phyloP scores from a whole-genome alignment of 35 echinoderm and acorn worm genomes.

The Ophiothrix spiculata region DNA sequence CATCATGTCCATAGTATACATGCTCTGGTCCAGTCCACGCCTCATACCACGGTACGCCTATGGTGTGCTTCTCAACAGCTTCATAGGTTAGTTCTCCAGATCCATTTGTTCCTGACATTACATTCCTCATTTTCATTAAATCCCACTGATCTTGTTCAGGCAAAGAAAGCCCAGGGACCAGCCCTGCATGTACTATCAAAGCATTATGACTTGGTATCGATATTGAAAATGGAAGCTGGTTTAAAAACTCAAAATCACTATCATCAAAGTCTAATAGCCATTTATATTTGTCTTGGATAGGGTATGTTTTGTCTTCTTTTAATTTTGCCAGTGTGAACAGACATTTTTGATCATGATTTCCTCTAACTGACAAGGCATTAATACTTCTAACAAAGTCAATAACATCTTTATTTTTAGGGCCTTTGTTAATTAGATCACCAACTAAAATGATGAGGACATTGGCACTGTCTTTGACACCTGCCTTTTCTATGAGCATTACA shows the following conservation, averaged over 20 bases:
- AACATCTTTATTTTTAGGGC: slow-evolving; percentile 64
- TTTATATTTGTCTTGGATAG: slow-evolving; percentile 7
- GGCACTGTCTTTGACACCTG: slow-evolving; percentile 13
- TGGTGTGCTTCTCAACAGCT: background rate
- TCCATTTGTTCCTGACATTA: slow-evolving; percentile 19
- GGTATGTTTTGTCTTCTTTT: slow-evolving; percentile 31
- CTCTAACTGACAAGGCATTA: slow-evolving; percentile 40
- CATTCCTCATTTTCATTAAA: slow-evolving; percentile 61
- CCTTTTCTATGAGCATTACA: slow-evolving; percentile 31
- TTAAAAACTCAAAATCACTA: slow-evolving; percentile 30
- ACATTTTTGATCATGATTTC: slow-evolving; percentile 59
- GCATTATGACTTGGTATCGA: slow-evolving; percentile 52
- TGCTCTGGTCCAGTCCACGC: slow-evolving; percentile 56
- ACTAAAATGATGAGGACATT: slow-evolving; percentile 45
- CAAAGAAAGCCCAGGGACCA: slow-evolving; percentile 46
- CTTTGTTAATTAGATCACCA: slow-evolving; percentile 72
- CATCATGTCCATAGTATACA: slow-evolving; percentile 73
- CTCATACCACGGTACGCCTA: slow-evolving; percentile 35
- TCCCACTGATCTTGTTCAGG: slow-evolving; percentile 30
- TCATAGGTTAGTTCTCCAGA: background rate
- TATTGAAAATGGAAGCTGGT: slow-evolving; percentile 57
- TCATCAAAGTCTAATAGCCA: slow-evolving; percentile 31
- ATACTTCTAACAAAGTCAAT: slow-evolving; percentile 22
- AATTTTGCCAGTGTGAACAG: slow-evolving; percentile 20
- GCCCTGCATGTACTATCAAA: slow-evolving; percentile 62